Percentiles rank a stretch among this genome's conserved stretches.
These are phyloP conservation scores for Phenganax stokvisi DNA, from an alignment of 92 coral and sea anemone species.

Conservation along the genomic window DNA sequence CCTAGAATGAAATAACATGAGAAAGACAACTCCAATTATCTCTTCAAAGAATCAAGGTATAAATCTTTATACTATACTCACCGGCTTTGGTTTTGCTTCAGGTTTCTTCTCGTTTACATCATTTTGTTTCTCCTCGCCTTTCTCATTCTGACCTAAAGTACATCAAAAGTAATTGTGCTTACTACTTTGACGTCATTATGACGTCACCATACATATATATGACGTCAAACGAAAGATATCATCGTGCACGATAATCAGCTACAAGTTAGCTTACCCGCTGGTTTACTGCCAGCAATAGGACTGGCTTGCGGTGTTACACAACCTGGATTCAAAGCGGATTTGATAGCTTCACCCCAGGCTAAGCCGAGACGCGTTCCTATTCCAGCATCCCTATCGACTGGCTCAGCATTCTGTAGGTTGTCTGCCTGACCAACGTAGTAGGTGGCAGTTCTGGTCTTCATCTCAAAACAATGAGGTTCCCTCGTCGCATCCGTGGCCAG, in stretches of 20 bases:
- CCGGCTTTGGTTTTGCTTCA: constrained; percentile 29
- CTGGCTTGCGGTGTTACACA: constrained; percentile 95
- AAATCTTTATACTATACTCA: not conserved
- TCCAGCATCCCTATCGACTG: constrained; percentile 89
- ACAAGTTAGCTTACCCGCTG: constrained; percentile 47
- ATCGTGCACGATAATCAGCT: not conserved
- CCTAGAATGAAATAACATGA: constrained; percentile 43
- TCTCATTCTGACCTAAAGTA: constrained; percentile 13
- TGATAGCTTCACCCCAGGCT: constrained; percentile 93
- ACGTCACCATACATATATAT: not conserved
- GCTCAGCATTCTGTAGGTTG: constrained; percentile 64
- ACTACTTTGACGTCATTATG: not conserved
- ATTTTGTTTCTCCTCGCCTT: constrained; percentile 21
- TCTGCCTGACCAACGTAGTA: constrained; percentile 78
- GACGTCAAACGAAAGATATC: not conserved
- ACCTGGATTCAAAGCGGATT: constrained; percentile 94
- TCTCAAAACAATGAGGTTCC: constrained; percentile 92
- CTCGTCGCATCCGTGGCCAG: constrained; percentile 82
- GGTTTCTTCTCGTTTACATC: constrained; percentile 22
- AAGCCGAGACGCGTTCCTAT: constrained; percentile 80
- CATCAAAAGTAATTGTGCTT: not conserved
- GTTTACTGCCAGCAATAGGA: constrained; percentile 56
- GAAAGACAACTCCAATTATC: not conserved
- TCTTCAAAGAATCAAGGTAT: not conserved
- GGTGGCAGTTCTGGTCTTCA: constrained; percentile 82